These are phyloP conservation scores for Dioctria linearis DNA, from an alignment of 2,888 invertebrate species.

Conservation along the genomic window DNA sequence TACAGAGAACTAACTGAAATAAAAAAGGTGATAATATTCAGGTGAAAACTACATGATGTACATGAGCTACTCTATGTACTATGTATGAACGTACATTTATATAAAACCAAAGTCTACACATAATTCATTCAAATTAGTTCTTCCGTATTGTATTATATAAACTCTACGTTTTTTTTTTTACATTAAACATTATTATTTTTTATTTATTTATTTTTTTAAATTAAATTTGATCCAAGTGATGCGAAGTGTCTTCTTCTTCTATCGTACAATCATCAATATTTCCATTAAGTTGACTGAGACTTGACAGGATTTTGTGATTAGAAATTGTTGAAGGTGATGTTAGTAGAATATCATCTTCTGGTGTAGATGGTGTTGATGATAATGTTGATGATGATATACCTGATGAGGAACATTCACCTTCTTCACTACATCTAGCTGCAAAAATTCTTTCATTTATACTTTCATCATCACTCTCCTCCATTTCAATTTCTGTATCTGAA, in stretches of 20 bases:
- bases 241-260: constrained; percentile 40
- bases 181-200: neutral
- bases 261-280: constrained; percentile 36
- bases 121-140: too few species aligned
- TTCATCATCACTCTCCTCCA: constrained; percentile 60
- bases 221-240: constrained; percentile 38
- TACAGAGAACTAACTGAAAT: constrained; percentile 23
- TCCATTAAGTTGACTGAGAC: constrained; percentile 27
- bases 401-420: constrained; percentile 55
- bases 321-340: neutral
- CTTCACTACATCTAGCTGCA: constrained; percentile 49
- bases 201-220: neutral
- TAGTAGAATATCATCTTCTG: constrained; percentile 27
- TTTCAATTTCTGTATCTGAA: constrained; percentile 58
- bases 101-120: neutral
- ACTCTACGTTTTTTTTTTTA: neutral
- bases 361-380: constrained; percentile 39
- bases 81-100: constrained; percentile 17
- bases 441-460: constrained; percentile 57
- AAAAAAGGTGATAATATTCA: constrained; percentile 6
- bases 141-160: neutral
- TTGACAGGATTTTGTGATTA: constrained; percentile 21
- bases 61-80: neutral
- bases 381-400: constrained; percentile 46
- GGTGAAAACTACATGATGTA: constrained; percentile 37